Percentiles rank a stretch among this genome's conserved stretches.
These are phyloP conservation scores for Potamilus streckersoni DNA, from an alignment of 1,140 invertebrate species.

Conservation along the genomic window DNA sequence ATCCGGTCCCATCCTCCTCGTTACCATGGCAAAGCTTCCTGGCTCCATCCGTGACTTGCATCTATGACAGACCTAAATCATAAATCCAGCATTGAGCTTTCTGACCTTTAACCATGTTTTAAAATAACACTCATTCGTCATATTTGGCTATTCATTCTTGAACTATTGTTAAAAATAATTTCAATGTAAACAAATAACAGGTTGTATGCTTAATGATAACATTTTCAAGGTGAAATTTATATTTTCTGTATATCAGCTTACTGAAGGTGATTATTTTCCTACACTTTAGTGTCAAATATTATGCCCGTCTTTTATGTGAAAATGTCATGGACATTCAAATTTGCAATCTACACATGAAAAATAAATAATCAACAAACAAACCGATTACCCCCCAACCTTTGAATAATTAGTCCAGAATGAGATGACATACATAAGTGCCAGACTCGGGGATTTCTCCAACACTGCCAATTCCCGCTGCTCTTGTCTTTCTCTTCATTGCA, in stretches of 20 bases:
- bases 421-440: conserved; percentile 10
- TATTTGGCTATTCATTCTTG: neutral
- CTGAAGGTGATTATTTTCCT: too few species aligned
- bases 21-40: conserved; percentile 90
- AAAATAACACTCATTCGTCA: too few species aligned
- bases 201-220: neutral
- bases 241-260: too few species aligned
- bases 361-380: too few species aligned
- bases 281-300: too few species aligned
- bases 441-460: conserved; percentile 82
- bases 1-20: conserved; percentile 81
- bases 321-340: too few species aligned
- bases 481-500: conserved; percentile 82
- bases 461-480: conserved; percentile 90
- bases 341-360: too few species aligned
- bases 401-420: neutral
- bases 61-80: conserved; percentile 70
- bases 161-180: neutral
- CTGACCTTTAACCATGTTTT: neutral
- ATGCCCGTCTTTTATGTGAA: too few species aligned
- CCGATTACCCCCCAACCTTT: too few species aligned
- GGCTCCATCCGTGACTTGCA: conserved; percentile 84
- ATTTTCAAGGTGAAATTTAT: neutral
- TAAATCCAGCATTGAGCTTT: neutral
- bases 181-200: neutral